phyloP scores from a whole-genome alignment of 2,113 vertebrate genomes.

The human region DNA sequence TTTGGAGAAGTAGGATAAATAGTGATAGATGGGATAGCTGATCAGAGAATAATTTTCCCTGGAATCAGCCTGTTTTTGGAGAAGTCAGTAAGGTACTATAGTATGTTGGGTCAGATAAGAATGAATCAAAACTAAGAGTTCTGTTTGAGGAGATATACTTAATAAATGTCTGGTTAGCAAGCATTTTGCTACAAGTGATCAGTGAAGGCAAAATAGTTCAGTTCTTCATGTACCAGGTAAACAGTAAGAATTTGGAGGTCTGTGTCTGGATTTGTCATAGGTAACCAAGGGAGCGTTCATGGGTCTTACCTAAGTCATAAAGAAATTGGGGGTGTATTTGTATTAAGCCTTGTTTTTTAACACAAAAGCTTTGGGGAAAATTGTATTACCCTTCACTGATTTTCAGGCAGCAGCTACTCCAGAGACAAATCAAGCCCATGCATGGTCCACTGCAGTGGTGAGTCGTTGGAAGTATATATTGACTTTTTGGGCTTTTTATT shows the following conservation, averaged over 20 bases:
- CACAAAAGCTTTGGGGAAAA: not conserved
- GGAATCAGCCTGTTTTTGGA: not conserved
- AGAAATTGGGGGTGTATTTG: not conserved
- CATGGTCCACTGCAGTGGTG: not conserved
- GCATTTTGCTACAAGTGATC: not conserved
- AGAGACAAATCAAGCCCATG: not conserved
- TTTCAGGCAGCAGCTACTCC: not conserved
- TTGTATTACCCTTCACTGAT: not conserved
- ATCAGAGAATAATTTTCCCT: not conserved
- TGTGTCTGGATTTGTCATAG: not conserved
- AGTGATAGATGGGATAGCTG: not conserved
- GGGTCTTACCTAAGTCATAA: not conserved
- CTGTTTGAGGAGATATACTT: not conserved
- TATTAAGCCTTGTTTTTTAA: not conserved
- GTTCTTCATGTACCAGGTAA: not conserved
- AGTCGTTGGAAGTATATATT: not conserved
- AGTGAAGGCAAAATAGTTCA: not conserved
- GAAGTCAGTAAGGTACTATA: not conserved
- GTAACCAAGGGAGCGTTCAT: not conserved
- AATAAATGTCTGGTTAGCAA: not conserved
- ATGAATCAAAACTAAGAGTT: not conserved
- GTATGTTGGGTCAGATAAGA: not conserved
- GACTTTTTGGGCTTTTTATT: not conserved
- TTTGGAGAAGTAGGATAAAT: not conserved
- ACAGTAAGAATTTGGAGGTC: not conserved